Percentiles rank a stretch among this genome's conserved stretches.
Conservation (phyloP, 2,797 vertebrate species). For the Galago senegalensis region DNA sequence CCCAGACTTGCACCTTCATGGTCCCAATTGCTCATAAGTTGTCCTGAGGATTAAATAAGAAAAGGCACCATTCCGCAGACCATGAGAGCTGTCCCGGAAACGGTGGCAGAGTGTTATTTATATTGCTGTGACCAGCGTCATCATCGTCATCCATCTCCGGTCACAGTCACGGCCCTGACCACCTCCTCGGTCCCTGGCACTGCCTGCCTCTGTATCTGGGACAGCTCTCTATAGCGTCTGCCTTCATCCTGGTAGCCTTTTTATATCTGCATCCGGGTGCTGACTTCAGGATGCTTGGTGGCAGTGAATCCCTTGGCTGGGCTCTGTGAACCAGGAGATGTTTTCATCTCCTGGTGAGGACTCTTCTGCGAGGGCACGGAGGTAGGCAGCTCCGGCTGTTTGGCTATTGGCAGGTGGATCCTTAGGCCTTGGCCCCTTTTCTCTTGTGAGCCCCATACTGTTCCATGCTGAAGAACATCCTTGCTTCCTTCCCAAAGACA, state of each 20-base stretch:
- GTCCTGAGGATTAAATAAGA: background rate
- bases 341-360: background rate
- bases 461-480: rapidly evolving
- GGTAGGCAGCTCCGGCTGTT: rapidly evolving
- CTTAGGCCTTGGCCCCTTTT: background rate
- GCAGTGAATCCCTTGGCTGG: background rate
- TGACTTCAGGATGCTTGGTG: rapidly evolving
- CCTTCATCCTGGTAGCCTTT: background rate
- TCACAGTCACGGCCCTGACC: rapidly evolving
- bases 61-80: background rate
- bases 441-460: background rate
- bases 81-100: rapidly evolving
- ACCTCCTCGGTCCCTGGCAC: background rate
- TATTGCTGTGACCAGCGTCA: background rate
- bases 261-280: background rate
- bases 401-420: background rate
- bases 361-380: rapidly evolving
- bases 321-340: background rate
- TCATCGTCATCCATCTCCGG: rapidly evolving
- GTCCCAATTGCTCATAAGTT: background rate
- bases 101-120: rapidly evolving
- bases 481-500: background rate
- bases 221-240: rapidly evolving
- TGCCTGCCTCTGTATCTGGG: rapidly evolving
- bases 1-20: background rate